A percentile compares a stretch with the other conserved stretches of the same genome.
Conservation (phyloP, 2,797 vertebrate genomes). For the Micromesistius poutassou region DNA sequence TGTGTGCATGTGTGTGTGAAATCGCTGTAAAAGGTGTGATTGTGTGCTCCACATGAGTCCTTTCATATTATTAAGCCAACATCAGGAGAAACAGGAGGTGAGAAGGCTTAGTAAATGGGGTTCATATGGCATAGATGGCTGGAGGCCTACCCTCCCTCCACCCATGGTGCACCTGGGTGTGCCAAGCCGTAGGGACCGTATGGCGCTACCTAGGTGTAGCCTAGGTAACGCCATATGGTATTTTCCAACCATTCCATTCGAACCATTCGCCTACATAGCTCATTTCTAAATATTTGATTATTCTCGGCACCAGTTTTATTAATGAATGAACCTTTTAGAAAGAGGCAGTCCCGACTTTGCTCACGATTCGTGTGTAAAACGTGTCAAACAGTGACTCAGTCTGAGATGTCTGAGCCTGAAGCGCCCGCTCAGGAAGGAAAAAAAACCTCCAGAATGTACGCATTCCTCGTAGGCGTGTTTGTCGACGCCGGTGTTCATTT, state of each 20-base stretch:
- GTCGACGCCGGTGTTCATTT: constrained; percentile 43
- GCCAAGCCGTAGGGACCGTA: too few relatives aligned
- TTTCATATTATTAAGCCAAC: constrained; percentile 40
- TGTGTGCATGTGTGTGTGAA: constrained; percentile 16
- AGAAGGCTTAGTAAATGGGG: constrained; percentile 45
- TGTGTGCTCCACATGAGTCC: constrained; percentile 17
- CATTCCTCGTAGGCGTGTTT: constrained; percentile 34
- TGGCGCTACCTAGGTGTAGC: too few relatives aligned
- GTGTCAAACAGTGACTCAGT: too few relatives aligned
- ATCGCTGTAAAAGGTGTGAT: constrained; percentile 27
- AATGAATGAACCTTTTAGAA: too few relatives aligned
- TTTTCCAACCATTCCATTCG: too few relatives aligned
- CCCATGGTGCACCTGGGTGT: too few relatives aligned
- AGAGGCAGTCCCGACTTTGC: too few relatives aligned
- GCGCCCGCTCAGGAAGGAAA: not conserved
- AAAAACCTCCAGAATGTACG: constrained; percentile 8
- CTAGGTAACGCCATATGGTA: too few relatives aligned
- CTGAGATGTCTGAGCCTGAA: not conserved
- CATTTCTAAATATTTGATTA: too few relatives aligned
- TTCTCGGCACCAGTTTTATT: too few relatives aligned
- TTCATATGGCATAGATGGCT: constrained; percentile 30
- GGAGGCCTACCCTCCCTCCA: not conserved
- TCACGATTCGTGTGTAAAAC: too few relatives aligned
- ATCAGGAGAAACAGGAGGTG: constrained; percentile 38
- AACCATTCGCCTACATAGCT: too few relatives aligned